Base-by-base conservation (phyloP, 1,140 invertebrate species). In the Drosophila sturtevanti region DNA sequence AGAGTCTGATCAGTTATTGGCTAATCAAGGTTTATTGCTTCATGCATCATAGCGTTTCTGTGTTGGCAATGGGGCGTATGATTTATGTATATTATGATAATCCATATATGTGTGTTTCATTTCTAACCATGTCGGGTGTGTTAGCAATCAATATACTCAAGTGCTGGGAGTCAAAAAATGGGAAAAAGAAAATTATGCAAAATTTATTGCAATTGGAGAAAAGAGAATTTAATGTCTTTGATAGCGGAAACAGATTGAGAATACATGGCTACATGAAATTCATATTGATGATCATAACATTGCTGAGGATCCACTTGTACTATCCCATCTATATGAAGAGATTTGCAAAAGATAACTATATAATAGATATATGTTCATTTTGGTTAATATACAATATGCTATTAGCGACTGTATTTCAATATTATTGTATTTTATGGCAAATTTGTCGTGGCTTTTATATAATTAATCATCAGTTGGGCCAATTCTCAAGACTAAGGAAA, bases 301-400 rank as follows among this genome's bases (percentile, higher is more conserved):
- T 77, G 4, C 0, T 69, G 1, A 21, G 73, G 16, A 58, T 76
- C 0, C 60, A 56, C 38, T 9, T 77, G 0, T 61, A 70, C 1
- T 65, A 77, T 58, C 74, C 74, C 14, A 34, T 69, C 6, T 77
- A 77, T 18, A 24, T 77, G 18, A 77, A 51, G 24, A 12, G 34
- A 7, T 2, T 60, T 0, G 7, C 62, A 0, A 37, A 34, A 0
- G n/a, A 12, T 0, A 0, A 7, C 1, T 58, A 65, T 34, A 12
- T 65, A 10, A 0, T 77, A 12, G 62, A 70, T 12, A 6, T 77
- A 16, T 24, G 14, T 10, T 70, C 54, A 6, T 63, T 35, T 11
- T 63, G 58, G 59, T 37, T 76, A 22, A 10, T 63, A 7, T 76
- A 76, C 38, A 77, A 76, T 24, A 76, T 77, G 60, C 54, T 77